A percentile compares a stretch with the other conserved stretches of the same genome.
phyloP scores from a whole-genome alignment of 2,888 invertebrate species.

The Acrobasis consociella region DNA sequence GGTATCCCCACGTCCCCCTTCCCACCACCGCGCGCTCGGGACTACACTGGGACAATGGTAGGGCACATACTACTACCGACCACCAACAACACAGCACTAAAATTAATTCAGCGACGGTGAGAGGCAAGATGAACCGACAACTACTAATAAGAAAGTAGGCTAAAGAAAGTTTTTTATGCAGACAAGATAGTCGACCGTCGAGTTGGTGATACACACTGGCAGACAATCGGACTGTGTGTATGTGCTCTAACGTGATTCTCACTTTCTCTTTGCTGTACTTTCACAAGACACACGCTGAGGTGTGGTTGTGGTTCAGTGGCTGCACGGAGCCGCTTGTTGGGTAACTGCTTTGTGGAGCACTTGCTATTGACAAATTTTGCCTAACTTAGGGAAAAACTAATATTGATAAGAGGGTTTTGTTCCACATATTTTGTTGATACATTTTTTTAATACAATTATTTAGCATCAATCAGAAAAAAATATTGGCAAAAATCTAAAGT shows the following conservation, averaged over 20 bases:
- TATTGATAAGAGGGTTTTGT: too few relatives aligned
- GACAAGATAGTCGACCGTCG: constrained; percentile 63
- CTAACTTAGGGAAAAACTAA: neutral
- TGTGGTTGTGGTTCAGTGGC: constrained; percentile 73
- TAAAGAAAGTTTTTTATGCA: constrained; percentile 81
- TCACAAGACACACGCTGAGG: constrained; percentile 69
- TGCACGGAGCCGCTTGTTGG: constrained; percentile 52
- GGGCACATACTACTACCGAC: constrained; percentile 75
- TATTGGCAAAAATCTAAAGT: too few relatives aligned
- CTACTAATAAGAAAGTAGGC: constrained; percentile 77
- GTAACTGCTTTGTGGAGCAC: constrained; percentile 38
- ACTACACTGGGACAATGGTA: constrained; percentile 74
- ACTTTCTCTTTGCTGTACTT: constrained; percentile 81
- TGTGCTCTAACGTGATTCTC: constrained; percentile 68
- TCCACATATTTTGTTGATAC: too few relatives aligned
- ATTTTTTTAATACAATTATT: too few relatives aligned
- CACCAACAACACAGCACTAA: constrained; percentile 71
- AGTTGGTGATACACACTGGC: constrained; percentile 66
- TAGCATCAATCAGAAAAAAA: too few relatives aligned
- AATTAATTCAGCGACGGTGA: constrained; percentile 66
- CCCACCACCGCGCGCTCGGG: constrained; percentile 72
- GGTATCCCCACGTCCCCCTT: constrained; percentile 70
- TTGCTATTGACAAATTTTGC: constrained; percentile 1
- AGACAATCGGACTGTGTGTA: constrained; percentile 50
- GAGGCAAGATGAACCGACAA: constrained; percentile 71